Conservation (phyloP, 2,888 invertebrate genomes). For the Trichopoda pennipes region DNA sequence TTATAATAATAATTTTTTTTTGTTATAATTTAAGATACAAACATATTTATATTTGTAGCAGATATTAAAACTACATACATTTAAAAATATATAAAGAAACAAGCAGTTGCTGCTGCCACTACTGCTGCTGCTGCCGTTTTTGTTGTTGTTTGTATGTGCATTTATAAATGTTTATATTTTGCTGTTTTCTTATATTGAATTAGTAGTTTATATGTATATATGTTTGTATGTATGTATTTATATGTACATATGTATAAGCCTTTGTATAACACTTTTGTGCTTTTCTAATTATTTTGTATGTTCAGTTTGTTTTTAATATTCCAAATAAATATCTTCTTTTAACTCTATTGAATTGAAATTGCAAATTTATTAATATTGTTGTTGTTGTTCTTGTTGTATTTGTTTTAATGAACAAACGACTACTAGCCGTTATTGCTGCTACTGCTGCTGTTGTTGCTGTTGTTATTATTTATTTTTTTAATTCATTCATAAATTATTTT, state of each 20-base stretch:
- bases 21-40: constrained; percentile 33
- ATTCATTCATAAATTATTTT: constrained; percentile 69
- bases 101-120: background rate
- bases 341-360: constrained; percentile 32
- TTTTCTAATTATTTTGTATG: background rate
- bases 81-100: constrained; percentile 22
- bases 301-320: background rate
- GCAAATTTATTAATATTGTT: constrained; percentile 33
- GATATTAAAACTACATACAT: constrained; percentile 4
- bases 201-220: background rate
- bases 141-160: constrained; percentile 35
- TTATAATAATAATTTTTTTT: constrained; percentile 18
- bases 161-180: constrained; percentile 15
- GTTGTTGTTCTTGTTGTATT: constrained; percentile 35
- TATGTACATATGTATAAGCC: background rate
- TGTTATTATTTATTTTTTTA: constrained; percentile 48
- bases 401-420: constrained; percentile 22
- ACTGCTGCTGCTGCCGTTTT: background rate
- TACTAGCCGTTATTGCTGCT: constrained; percentile 11
- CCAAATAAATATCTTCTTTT: background rate
- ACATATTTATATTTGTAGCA: constrained; percentile 18
- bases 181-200: constrained; percentile 15
- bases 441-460: constrained; percentile 15
- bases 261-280: background rate
- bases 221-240: background rate